A percentile compares a stretch with the other conserved stretches of the same genome.
phyloP scores from a whole-genome alignment of 2,113 vertebrate genomes.

The Sylvietta virens region DNA sequence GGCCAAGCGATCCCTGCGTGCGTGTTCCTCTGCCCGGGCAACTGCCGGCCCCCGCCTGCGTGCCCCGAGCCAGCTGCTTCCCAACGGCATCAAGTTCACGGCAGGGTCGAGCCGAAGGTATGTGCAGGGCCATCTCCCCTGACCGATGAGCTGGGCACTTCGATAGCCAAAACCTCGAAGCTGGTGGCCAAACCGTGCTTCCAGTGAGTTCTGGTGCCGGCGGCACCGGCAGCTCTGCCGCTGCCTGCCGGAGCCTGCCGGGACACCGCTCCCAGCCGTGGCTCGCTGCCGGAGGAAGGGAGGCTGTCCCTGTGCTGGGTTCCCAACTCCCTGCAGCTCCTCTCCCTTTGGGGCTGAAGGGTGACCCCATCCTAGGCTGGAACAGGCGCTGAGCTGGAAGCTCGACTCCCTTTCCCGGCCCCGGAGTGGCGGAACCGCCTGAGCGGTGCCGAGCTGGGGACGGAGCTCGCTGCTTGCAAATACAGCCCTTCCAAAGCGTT shows the following conservation, averaged over 20 bases:
- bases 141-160: neutral
- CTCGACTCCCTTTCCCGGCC: fast-evolving
- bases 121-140: neutral
- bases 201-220: neutral
- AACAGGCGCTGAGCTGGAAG: neutral
- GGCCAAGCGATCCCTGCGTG: neutral
- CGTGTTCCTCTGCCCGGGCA: neutral
- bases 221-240: neutral
- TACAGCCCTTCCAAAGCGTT: fast-evolving
- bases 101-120: neutral
- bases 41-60: neutral
- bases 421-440: fast-evolving
- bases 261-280: neutral
- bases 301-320: neutral
- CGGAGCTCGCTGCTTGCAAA: neutral
- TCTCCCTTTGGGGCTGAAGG: neutral
- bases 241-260: neutral
- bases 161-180: neutral
- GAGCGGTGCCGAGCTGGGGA: neutral
- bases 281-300: neutral
- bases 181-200: neutral
- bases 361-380: neutral
- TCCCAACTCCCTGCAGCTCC: neutral
- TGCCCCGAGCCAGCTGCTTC: neutral
- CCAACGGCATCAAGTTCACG: constrained; percentile 17